Percentiles rank a stretch among this genome's conserved stretches.
phyloP scores from a whole-genome alignment of 2,113 vertebrate species.

The Myotis brandtii region DNA sequence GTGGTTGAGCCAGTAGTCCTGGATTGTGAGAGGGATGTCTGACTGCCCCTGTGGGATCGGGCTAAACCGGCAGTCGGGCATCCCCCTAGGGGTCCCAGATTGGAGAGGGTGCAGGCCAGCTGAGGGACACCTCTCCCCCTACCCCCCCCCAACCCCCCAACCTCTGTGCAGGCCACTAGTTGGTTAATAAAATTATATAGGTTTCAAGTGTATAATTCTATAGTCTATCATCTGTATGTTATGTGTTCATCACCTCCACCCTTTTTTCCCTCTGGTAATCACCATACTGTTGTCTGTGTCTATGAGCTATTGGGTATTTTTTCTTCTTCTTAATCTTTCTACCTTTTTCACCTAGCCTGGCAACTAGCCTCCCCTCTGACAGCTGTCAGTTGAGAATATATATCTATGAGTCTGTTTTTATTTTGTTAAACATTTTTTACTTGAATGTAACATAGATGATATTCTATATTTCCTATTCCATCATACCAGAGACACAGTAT shows the following conservation, averaged over 20 bases:
- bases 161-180: too few species aligned
- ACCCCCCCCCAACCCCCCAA: too few species aligned
- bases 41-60: too few species aligned
- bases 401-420: not conserved
- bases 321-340: not conserved
- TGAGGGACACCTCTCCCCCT: too few species aligned
- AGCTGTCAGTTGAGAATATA: not conserved
- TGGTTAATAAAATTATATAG: too few species aligned
- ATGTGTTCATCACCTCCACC: not conserved
- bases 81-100: too few species aligned
- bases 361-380: not conserved
- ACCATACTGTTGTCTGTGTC: not conserved
- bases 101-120: too few species aligned
- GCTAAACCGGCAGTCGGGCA: too few species aligned
- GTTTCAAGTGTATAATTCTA: not conserved
- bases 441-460: not conserved
- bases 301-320: not conserved
- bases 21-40: too few species aligned
- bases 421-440: not conserved
- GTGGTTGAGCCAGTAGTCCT: too few species aligned
- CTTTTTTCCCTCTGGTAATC: not conserved
- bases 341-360: not conserved
- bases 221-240: not conserved
- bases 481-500: not conserved
- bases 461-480: not conserved